Evolutionary conservation across 2,113 vertebrate species (phyloP).

Genomic region (Aptenodytes forsteri): DNA sequence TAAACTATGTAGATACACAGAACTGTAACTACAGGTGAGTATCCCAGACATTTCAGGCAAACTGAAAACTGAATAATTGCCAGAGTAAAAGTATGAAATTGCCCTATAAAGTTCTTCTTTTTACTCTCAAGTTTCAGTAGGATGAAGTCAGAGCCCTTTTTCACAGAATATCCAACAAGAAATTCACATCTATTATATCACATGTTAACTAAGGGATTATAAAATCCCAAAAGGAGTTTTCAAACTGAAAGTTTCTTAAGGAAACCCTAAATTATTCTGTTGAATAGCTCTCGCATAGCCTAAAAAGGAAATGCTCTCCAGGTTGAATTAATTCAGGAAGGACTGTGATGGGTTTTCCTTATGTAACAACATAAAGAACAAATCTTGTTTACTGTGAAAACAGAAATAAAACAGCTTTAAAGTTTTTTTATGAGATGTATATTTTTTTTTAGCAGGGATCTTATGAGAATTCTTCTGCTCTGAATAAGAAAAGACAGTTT

Average conservation of each 20-base stretch:
- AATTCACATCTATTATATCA: neutral
- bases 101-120: neutral
- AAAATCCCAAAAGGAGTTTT: neutral
- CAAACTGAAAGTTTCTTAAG: neutral
- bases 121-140: neutral
- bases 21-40: neutral
- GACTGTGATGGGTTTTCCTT: neutral
- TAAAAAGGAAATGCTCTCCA: neutral
- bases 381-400: neutral
- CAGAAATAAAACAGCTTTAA: neutral
- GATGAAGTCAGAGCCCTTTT: neutral
- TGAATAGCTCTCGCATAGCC: neutral
- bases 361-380: neutral
- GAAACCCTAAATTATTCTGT: neutral
- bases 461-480: conserved; percentile 8
- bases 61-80: neutral
- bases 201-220: neutral
- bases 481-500: neutral
- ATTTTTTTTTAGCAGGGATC: neutral
- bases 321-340: neutral
- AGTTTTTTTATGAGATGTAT: neutral
- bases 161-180: neutral
- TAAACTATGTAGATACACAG: neutral
- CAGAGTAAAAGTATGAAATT: neutral
- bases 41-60: neutral